Evolutionary conservation across 2,113 vertebrate genomes (phyloP).

Genomic region (Austrofundulus limnaeus): DNA sequence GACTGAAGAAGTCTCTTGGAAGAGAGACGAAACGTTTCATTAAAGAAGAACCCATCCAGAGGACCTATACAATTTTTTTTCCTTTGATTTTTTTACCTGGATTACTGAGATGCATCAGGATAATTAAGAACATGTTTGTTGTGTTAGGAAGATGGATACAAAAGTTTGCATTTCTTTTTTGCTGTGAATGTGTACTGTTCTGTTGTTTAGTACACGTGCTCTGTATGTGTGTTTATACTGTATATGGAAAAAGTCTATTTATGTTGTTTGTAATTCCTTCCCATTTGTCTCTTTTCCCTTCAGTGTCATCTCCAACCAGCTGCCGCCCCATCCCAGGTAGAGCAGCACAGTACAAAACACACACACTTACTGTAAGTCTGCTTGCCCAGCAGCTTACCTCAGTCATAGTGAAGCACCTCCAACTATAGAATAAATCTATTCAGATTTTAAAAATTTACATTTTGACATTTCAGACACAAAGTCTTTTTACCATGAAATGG

Average conservation of each 20-base stretch:
- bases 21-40: too few relatives aligned
- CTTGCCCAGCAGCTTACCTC: slow-evolving; percentile 14
- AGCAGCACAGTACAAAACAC: slow-evolving; percentile 24
- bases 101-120: too few relatives aligned
- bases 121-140: too few relatives aligned
- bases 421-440: neutral
- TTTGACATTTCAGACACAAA: too few relatives aligned
- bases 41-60: too few relatives aligned
- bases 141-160: neutral
- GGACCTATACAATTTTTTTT: too few relatives aligned
- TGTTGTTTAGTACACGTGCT: neutral
- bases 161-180: slow-evolving; percentile 5
- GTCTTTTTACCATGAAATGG: too few relatives aligned
- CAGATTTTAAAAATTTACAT: too few relatives aligned
- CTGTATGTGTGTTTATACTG: neutral
- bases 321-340: slow-evolving; percentile 72
- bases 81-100: too few relatives aligned
- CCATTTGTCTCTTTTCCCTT: slow-evolving; percentile 65
- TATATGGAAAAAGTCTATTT: slow-evolving; percentile 27
- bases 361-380: slow-evolving; percentile 15
- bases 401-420: slow-evolving; percentile 2
- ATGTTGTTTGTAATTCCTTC: slow-evolving; percentile 54
- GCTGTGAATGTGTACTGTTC: neutral
- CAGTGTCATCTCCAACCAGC: slow-evolving; percentile 70
- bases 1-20: too few relatives aligned